Base-by-base conservation (phyloP, 2,888 invertebrate species). In the Hyles lineata region DNA sequence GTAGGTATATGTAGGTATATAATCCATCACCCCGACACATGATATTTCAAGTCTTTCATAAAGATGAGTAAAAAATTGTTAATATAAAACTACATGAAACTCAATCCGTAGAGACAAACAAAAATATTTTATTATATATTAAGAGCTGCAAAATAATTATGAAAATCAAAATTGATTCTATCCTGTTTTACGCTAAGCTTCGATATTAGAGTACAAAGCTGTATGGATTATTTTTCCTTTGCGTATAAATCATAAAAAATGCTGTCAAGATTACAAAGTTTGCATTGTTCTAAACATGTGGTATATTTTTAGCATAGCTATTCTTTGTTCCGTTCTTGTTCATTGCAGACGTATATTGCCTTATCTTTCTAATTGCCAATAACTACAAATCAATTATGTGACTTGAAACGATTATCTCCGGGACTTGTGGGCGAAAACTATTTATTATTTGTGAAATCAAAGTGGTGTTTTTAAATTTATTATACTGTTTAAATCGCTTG, bases 311-410 rank as follows among this genome's bases (percentile, higher is more conserved):
- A 50, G 67, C 67, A 67, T 23, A 23, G 23, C 50, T 17, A 23
- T 67, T 23, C 23, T 7, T 35, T 67, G 50, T 67, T 67, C 25
- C 67, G 21, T 67, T 67, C 43, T 50, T 9, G 43, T 17, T 50
- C 17, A 23, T 7, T 21, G 21, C 6, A 17, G 7, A 6, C 21
- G 2, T 50, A 67, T 67, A 67, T 67, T 23, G 17, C 67, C 21
- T 8, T 50, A 43, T 6, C 43, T 50, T 11, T 67, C 67, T 67
- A 23, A 67, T 21, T 50, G 21, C 35, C 43, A 43, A 63, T 61
- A 32, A 29, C 17, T 43, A 23, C 15, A 9, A 67, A 67, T 23
- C 63, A 63, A 63, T 63, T 35, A 35, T 15, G 21, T 21, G 35
- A 43, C 19, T 63, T 43, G 63, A 63, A 63, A 43, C 35, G 21